A percentile compares a stretch with the other conserved stretches of the same genome.
Evolutionary conservation across 30 jellyfish, hydroid and myxozoan species (phyloP).

Genomic region (Turritopsis rubra): DNA sequence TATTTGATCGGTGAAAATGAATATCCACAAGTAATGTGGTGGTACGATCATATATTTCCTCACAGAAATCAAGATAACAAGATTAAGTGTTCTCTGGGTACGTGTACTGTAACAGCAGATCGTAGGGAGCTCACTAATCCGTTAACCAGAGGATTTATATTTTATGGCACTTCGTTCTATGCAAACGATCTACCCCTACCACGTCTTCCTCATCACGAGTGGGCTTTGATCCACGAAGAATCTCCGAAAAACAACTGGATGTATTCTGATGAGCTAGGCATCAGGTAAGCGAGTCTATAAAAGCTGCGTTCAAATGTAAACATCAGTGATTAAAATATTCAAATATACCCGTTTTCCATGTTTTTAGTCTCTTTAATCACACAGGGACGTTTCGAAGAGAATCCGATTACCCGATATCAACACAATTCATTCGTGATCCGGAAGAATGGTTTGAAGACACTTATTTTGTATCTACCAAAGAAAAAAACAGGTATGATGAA

Average conservation of each 20-base stretch:
- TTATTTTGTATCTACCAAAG: conserved; percentile 44
- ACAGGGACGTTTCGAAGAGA: conserved; percentile 84
- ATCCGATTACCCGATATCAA: conserved; percentile 70
- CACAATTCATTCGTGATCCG: conserved; percentile 54
- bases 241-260: conserved; percentile 86
- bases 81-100: conserved; percentile 1
- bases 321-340: no score
- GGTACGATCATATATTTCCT: conserved; percentile 13
- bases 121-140: conserved; percentile 22
- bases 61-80: neutral
- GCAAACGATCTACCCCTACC: conserved; percentile 82
- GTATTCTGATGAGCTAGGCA: conserved; percentile 55
- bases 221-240: conserved; percentile 86
- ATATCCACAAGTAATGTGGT: conserved; percentile 20
- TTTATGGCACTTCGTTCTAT: conserved; percentile 66
- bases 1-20: conserved; percentile 3
- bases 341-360: no score
- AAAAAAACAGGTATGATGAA: conserved; percentile 80
- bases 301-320: no score
- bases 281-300: no score
- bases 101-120: conserved; percentile 22
- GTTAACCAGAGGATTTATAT: conserved; percentile 39
- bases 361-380: no score
- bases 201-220: conserved; percentile 38
- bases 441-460: conserved; percentile 53